phyloP scores from a whole-genome alignment of 2,797 vertebrate species.

The Poeciliopsis gracilis region DNA sequence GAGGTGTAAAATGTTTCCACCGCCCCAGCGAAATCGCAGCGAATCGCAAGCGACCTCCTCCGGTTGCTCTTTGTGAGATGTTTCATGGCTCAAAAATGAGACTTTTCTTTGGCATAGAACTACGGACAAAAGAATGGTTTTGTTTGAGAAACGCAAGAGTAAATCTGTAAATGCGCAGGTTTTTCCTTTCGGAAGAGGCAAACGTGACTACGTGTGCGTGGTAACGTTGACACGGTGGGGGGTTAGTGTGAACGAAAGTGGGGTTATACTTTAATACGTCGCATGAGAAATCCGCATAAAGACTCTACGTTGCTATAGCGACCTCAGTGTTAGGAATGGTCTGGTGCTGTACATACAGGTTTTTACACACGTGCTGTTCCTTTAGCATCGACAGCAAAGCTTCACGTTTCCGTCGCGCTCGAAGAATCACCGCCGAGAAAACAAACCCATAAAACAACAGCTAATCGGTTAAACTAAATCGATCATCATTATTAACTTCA shows the following conservation, averaged over 20 bases:
- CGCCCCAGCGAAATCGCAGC: constrained; percentile 36
- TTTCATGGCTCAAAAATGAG: constrained; percentile 64
- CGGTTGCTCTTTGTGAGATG: constrained; percentile 41
- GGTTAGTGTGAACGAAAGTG: constrained; percentile 13
- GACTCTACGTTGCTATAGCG: constrained; percentile 1
- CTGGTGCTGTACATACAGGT: not conserved
- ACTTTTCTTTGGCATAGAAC: constrained; percentile 83
- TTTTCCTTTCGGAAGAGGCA: not conserved
- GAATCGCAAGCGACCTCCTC: constrained; percentile 32
- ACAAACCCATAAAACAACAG: constrained; percentile 22
- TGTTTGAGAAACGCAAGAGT: constrained; percentile 7
- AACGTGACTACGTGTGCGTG: constrained; percentile 18
- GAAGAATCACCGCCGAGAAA: constrained; percentile 11
- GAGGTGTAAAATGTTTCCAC: constrained; percentile 40
- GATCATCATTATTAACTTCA: constrained; percentile 28
- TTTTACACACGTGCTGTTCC: constrained; percentile 8
- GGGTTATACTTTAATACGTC: constrained; percentile 12
- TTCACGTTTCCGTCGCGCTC: not conserved
- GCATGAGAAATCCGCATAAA: constrained; percentile 34
- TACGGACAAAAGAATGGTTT: constrained; percentile 36
- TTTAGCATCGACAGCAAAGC: not conserved
- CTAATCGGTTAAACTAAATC: constrained; percentile 22
- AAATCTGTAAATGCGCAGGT: constrained; percentile 10
- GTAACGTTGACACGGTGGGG: constrained; percentile 4
- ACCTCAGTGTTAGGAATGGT: not conserved